Conservation (phyloP, 2,888 invertebrate genomes). For the Elysia crispata region DNA sequence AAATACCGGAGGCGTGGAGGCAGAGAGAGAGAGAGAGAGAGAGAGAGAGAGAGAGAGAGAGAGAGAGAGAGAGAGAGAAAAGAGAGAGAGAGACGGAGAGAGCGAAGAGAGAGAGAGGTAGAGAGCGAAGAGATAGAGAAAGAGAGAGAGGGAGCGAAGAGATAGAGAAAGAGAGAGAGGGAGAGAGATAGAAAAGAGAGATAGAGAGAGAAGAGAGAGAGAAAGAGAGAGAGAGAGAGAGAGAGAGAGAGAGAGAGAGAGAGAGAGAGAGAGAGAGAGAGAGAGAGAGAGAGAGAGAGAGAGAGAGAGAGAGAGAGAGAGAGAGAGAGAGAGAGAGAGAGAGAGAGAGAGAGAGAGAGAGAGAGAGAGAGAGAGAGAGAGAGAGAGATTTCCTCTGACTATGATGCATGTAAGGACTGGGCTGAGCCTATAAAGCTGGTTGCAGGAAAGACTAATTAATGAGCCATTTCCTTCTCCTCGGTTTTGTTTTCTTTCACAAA, state of each 20-base stretch:
- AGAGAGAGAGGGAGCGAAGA: background rate
- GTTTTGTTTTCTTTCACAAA: no score
- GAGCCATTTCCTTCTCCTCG: no score
- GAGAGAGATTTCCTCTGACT: background rate
- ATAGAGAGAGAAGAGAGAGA: background rate
- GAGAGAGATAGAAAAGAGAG: constrained; percentile 21
- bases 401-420: background rate
- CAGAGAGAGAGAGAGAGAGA: no score
- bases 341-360: constrained; percentile 16
- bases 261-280: constrained; percentile 29
- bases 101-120: background rate
- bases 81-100: background rate
- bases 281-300: constrained; percentile 32
- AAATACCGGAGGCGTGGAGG: no score
- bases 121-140: no score
- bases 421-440: no score
- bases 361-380: background rate
- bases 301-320: constrained; percentile 29
- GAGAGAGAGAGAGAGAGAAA: no score
- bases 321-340: constrained; percentile 24
- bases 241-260: background rate
- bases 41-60: no score
- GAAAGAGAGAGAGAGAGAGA: constrained; percentile 1
- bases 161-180: background rate
- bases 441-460: no score